Percentiles rank a stretch among this genome's conserved stretches.
These are phyloP conservation scores for Uromys caudimaculatus DNA, from an alignment of 2,797 vertebrate species.

Conservation along the genomic window DNA sequence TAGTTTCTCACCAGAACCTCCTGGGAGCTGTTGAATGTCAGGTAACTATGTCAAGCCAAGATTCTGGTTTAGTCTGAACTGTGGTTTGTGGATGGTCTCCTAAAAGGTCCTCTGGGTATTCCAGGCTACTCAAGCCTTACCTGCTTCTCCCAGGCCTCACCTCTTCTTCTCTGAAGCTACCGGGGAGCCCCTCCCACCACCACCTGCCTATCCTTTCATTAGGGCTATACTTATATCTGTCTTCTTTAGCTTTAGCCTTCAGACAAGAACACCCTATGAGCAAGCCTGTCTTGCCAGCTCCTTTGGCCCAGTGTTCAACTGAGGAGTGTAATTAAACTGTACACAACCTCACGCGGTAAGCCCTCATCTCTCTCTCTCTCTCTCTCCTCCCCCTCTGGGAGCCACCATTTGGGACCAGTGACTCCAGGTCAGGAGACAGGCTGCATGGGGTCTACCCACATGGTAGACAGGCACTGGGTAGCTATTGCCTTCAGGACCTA, in stretches of 20 bases:
- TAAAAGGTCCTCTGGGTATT: neutral
- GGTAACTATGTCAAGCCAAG: accelerated
- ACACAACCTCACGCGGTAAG: neutral
- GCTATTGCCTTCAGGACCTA: neutral
- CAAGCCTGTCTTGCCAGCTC: neutral
- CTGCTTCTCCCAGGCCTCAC: neutral
- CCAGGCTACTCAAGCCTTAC: neutral
- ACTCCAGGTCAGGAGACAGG: neutral
- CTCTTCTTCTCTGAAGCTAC: neutral
- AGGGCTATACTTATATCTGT: neutral
- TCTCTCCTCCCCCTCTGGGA: neutral
- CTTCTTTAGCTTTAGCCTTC: neutral
- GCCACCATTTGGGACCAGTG: neutral
- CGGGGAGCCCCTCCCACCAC: neutral
- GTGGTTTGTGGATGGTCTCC: neutral
- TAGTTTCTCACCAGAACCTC: neutral
- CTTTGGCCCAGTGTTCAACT: neutral
- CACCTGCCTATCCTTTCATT: neutral
- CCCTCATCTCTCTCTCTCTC: neutral
- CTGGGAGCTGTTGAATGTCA: neutral
- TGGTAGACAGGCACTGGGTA: neutral
- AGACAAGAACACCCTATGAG: neutral
- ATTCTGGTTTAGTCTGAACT: neutral
- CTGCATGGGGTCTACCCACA: neutral
- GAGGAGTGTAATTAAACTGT: neutral